Percentiles rank a stretch among this genome's conserved stretches.
These are phyloP conservation scores for Drosophila elegans DNA, from an alignment of 1,140 invertebrate species.

Conservation along the genomic window DNA sequence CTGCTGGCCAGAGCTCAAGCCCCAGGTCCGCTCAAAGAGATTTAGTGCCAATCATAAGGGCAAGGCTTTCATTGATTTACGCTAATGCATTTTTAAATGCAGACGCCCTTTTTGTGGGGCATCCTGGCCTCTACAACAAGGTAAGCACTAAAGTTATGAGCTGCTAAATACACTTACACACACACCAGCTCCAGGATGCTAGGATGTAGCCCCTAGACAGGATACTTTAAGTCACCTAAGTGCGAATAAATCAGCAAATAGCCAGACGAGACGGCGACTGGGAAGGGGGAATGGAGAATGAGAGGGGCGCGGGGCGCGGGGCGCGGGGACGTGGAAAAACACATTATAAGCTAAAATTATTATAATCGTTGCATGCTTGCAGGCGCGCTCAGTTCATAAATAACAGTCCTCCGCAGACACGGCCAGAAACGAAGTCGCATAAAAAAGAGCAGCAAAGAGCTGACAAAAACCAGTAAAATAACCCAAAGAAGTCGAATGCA, in stretches of 20 bases:
- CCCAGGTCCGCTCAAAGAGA: constrained; percentile 10
- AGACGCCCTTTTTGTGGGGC: not conserved
- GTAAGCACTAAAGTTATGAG: constrained; percentile 51
- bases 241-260: constrained; percentile 75
- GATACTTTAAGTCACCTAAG: constrained; percentile 73
- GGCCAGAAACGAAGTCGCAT: constrained; percentile 40
- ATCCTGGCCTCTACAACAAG: constrained; percentile 26
- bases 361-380: constrained; percentile 73
- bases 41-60: constrained; percentile 68
- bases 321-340: constrained; percentile 43
- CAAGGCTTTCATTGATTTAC: constrained; percentile 65
- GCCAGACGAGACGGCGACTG: constrained; percentile 28
- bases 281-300: too few relatives aligned
- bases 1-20: not conserved
- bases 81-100: constrained; percentile 74
- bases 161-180: constrained; percentile 32
- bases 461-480: not conserved
- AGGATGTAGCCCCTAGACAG: constrained; percentile 25
- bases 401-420: constrained; percentile 24
- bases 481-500: not conserved
- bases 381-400: constrained; percentile 69
- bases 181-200: constrained; percentile 12
- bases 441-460: constrained; percentile 23
- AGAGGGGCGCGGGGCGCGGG: not conserved
- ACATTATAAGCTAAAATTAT: constrained; percentile 76